A percentile compares a stretch with the other conserved stretches of the same genome.
phyloP scores from a whole-genome alignment of 2,113 vertebrate genomes.

The Amblyopsis rosae region DNA sequence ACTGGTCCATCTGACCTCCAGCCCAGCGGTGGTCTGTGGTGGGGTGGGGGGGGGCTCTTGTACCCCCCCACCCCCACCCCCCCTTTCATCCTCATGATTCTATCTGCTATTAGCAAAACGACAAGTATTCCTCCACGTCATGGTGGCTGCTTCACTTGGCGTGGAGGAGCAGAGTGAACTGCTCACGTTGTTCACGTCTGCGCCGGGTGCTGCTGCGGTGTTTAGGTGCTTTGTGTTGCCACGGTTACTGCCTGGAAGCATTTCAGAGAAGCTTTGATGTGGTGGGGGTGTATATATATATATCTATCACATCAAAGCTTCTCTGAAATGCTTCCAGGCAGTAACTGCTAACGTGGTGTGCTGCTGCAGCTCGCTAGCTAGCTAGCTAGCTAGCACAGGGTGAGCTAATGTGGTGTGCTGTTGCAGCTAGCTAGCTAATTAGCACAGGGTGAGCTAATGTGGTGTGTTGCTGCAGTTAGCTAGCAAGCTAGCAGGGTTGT shows the following conservation, averaged over 20 bases:
- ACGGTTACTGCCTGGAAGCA: conserved; percentile 39
- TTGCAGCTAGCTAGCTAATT: conserved; percentile 27
- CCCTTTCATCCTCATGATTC: conserved; percentile 28
- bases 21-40: conserved; percentile 10
- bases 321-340: conserved; percentile 58
- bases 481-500: not conserved
- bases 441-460: no score
- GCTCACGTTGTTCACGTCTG: not conserved
- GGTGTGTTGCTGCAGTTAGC: conserved; percentile 52
- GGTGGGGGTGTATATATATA: no score
- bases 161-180: conserved; percentile 24
- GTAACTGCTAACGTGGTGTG: not conserved
- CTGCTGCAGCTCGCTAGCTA: not conserved
- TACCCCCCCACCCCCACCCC: not conserved
- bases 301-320: no score
- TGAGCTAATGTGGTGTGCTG: conserved; percentile 55
- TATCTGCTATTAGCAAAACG: conserved; percentile 48
- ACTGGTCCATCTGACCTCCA: conserved; percentile 21
- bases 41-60: not conserved
- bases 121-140: conserved; percentile 46
- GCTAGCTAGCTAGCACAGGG: conserved; percentile 25
- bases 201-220: conserved; percentile 20
- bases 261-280: conserved; percentile 37
- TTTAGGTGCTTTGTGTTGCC: conserved; percentile 34
- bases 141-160: conserved; percentile 45